Percentiles rank a stretch among this genome's conserved stretches.
Evolutionary conservation across 2,888 invertebrate genomes (phyloP).

Genomic region (Pinctada fucata): DNA sequence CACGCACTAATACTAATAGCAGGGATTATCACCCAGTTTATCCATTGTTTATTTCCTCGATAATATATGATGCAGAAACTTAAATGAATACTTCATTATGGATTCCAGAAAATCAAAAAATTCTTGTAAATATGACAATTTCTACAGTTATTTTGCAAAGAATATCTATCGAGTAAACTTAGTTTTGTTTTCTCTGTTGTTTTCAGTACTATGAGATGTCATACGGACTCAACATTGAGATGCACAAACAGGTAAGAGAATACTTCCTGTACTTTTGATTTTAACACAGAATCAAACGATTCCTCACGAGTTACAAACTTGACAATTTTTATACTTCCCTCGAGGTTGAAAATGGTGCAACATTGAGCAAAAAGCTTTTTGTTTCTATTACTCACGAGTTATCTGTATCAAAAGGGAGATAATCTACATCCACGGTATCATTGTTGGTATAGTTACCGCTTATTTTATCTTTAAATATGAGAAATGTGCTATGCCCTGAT

Average conservation of each 20-base stretch:
- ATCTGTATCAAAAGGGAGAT: slow-evolving; percentile 1
- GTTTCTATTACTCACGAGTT: background rate
- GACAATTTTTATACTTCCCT: background rate
- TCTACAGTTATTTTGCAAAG: too few relatives aligned
- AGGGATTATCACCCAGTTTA: too few relatives aligned
- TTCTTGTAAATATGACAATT: too few relatives aligned
- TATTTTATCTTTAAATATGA: background rate
- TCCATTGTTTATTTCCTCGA: too few relatives aligned
- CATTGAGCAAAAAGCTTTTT: background rate
- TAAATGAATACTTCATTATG: too few relatives aligned
- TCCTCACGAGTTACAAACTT: background rate
- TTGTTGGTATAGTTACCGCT: background rate
- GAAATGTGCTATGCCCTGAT: slow-evolving; percentile 3
- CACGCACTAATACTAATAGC: too few relatives aligned
- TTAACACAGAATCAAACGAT: background rate
- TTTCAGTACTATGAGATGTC: slow-evolving; percentile 98
- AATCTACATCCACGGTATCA: background rate
- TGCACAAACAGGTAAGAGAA: slow-evolving; percentile 88
- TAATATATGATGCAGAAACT: too few relatives aligned
- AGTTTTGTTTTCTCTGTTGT: slow-evolving; percentile 65
- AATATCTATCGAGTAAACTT: background rate
- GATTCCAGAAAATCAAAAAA: too few relatives aligned
- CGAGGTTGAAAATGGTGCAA: too few relatives aligned
- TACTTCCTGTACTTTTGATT: background rate
- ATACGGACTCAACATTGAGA: slow-evolving; percentile 95